These are phyloP conservation scores for Aldrovandia affinis DNA, from an alignment of 2,797 vertebrate species.

Conservation along the genomic window DNA sequence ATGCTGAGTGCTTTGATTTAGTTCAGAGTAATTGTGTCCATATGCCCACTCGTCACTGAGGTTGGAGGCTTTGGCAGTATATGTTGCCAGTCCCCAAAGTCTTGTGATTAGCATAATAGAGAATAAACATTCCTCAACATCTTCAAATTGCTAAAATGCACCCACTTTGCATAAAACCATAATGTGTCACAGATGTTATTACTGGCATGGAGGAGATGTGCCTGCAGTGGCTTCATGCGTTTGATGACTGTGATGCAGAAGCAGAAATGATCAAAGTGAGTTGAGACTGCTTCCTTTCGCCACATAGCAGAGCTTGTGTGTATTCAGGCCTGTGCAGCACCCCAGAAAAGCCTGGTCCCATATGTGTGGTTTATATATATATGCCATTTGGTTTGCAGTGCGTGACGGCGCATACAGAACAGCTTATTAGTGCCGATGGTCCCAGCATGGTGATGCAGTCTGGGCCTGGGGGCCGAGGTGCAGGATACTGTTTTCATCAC, in stretches of 20 bases:
- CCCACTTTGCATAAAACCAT: conserved; percentile 5
- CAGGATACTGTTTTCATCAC: not conserved
- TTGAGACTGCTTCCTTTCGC: conserved; percentile 3
- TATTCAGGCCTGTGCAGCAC: not conserved
- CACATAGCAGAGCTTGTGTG: not conserved
- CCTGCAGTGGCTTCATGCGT: not conserved
- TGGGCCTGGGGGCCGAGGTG: not conserved
- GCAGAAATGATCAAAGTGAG: not conserved
- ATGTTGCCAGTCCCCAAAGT: conserved; percentile 17
- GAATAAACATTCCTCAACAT: conserved; percentile 21
- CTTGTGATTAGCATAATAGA: conserved; percentile 24
- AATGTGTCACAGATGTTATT: conserved; percentile 17
- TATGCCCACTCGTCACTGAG: conserved; percentile 8
- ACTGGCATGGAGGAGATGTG: not conserved
- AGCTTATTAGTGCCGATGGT: not conserved
- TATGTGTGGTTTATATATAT: not conserved
- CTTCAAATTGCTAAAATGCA: conserved; percentile 19
- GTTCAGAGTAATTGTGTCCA: conserved; percentile 31
- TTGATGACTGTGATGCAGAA: not conserved
- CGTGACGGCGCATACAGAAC: not conserved
- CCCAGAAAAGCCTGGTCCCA: not conserved
- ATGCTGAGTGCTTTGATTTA: conserved; percentile 20
- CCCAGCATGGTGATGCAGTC: not conserved
- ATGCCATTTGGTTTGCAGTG: not conserved
- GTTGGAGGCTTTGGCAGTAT: conserved; percentile 21